Conservation (phyloP, 1,140 invertebrate species). For the Mamestra configurata region DNA sequence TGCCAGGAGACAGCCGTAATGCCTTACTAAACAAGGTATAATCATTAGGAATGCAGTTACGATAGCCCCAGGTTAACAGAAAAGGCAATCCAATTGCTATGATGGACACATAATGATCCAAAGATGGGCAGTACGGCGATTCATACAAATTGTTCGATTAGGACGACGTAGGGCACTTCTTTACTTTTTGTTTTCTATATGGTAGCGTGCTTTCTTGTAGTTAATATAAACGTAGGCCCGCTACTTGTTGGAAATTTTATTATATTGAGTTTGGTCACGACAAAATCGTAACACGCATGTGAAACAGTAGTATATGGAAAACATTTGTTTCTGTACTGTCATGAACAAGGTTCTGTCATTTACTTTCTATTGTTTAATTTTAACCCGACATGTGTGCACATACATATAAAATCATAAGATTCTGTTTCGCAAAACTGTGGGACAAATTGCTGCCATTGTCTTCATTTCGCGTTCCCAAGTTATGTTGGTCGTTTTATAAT, state of each 20-base stretch:
- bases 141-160: conserved; percentile 39
- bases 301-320: neutral
- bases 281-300: conserved; percentile 4
- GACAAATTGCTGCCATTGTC: conserved; percentile 28
- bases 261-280: conserved; percentile 7
- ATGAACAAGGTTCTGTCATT: neutral
- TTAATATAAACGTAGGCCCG: neutral
- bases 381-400: conserved; percentile 9
- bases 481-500: conserved; percentile 28
- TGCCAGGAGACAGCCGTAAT: conserved; percentile 31
- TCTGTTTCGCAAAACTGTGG: conserved; percentile 35
- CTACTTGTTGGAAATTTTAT: conserved; percentile 16
- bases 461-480: neutral
- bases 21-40: conserved; percentile 48
- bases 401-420: neutral
- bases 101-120: conserved; percentile 58
- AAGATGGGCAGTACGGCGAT: conserved; percentile 45
- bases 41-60: conserved; percentile 57
- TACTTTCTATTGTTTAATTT: conserved; percentile 29
- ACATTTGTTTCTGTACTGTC: neutral
- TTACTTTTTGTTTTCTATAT: conserved; percentile 6
- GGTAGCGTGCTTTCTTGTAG: conserved; percentile 5
- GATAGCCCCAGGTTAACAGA: conserved; percentile 42
- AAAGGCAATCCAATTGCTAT: conserved; percentile 63
- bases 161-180: neutral